These are phyloP conservation scores for Drosophila sp. DNA, from an alignment of 1,140 invertebrate species.

Conservation along the genomic window DNA sequence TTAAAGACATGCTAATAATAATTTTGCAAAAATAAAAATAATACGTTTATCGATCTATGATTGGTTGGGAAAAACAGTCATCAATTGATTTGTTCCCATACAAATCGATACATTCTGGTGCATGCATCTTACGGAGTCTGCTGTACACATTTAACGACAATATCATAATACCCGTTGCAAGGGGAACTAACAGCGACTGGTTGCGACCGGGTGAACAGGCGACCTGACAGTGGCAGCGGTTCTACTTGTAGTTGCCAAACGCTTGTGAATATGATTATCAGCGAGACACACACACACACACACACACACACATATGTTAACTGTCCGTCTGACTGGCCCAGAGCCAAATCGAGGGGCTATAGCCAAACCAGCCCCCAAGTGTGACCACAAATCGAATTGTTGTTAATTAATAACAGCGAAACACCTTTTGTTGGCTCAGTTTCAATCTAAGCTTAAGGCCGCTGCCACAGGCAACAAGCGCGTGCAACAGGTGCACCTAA, in stretches of 20 bases:
- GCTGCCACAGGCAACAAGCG: background rate
- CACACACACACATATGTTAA: too few relatives aligned
- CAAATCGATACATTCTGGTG: too few relatives aligned
- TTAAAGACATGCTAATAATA: too few relatives aligned
- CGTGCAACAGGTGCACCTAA: conserved; percentile 61
- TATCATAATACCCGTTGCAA: too few relatives aligned
- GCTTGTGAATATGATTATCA: conserved; percentile 59
- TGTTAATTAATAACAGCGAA: conserved; percentile 78
- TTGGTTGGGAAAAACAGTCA: too few relatives aligned
- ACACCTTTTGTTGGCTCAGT: conserved; percentile 62
- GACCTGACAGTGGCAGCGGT: conserved; percentile 46
- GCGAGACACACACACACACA: conserved; percentile 41
- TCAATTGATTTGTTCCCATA: too few relatives aligned
- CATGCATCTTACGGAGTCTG: too few relatives aligned
- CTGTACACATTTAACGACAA: too few relatives aligned
- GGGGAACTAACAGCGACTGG: conserved; percentile 38
- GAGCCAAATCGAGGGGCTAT: conserved; percentile 24
- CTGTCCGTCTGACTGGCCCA: conserved; percentile 38
- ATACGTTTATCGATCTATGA: too few relatives aligned
- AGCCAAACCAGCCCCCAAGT: conserved; percentile 60
- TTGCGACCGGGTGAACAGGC: conserved; percentile 61
- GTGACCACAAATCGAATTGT: conserved; percentile 79
- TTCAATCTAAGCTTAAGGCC: background rate
- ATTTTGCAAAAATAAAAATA: too few relatives aligned
- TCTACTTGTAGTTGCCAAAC: conserved; percentile 52